Percentiles rank a stretch among this genome's conserved stretches.
phyloP scores from a whole-genome alignment of 1,140 invertebrate genomes.

The Lysiphlebus fabarum region DNA sequence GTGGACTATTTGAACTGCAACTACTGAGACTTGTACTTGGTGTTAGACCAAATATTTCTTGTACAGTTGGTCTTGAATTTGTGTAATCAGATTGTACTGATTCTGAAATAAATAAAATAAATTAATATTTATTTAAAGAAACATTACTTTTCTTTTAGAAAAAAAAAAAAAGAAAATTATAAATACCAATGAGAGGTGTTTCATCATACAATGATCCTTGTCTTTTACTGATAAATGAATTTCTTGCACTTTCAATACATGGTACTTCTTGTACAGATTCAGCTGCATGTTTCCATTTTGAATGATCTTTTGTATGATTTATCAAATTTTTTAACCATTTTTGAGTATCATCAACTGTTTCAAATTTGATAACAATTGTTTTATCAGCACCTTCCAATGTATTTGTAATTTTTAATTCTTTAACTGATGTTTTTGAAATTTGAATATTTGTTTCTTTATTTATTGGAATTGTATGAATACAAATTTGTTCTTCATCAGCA shows the following conservation, averaged over 20 bases:
- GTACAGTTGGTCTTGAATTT: constrained; percentile 46
- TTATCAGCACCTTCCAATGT: constrained; percentile 46
- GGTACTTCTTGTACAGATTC: constrained; percentile 62
- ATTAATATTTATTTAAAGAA: not conserved
- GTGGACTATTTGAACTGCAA: constrained; percentile 49
- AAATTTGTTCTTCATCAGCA: constrained; percentile 44
- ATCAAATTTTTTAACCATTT: constrained; percentile 54
- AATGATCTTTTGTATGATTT: constrained; percentile 55
- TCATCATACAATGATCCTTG: constrained; percentile 63
- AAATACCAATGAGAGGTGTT: constrained; percentile 59
- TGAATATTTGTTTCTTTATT: constrained; percentile 50
- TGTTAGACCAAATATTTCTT: constrained; percentile 55
- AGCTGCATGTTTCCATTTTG: constrained; percentile 63
- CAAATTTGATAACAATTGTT: constrained; percentile 41
- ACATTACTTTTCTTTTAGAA: constrained; percentile 8
- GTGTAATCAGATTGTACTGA: constrained; percentile 45
- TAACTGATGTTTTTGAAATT: constrained; percentile 39
- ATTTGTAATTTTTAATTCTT: constrained; percentile 50
- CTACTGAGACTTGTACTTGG: constrained; percentile 54
- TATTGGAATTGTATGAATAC: constrained; percentile 38
- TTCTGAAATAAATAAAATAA: constrained; percentile 38
- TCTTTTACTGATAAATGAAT: constrained; percentile 53
- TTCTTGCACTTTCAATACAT: constrained; percentile 52
- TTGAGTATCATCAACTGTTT: constrained; percentile 49
- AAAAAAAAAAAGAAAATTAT: constrained; percentile 18